phyloP scores from a whole-genome alignment of 1,140 invertebrate genomes.

The Stenopsyche tienmushanensis region DNA sequence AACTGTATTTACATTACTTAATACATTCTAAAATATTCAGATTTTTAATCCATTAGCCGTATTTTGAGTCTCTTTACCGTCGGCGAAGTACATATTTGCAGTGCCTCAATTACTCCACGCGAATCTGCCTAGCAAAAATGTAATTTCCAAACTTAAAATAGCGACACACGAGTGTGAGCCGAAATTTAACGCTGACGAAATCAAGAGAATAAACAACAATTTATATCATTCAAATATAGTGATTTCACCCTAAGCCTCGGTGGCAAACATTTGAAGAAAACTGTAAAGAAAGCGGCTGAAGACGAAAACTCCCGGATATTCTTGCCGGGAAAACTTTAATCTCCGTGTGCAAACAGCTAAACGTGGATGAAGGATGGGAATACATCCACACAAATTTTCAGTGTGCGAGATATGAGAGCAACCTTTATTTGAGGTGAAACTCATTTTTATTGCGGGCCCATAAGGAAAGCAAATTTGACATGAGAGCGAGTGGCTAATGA shows the following conservation, averaged over 20 bases:
- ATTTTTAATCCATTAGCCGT: too few species aligned
- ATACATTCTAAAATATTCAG: too few species aligned
- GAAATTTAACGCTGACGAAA: neutral
- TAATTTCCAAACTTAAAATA: too few species aligned
- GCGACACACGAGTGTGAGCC: too few species aligned
- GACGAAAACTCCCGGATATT: slow-evolving; percentile 16
- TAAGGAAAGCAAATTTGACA: slow-evolving; percentile 16
- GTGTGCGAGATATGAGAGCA: slow-evolving; percentile 19
- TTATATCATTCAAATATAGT: slow-evolving; percentile 1
- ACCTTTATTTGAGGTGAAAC: slow-evolving; percentile 28
- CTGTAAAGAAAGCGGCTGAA: slow-evolving; percentile 3
- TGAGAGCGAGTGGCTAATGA: slow-evolving; percentile 18
- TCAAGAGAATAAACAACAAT: neutral
- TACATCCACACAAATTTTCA: slow-evolving; percentile 20
- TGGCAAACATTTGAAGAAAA: slow-evolving; percentile 18
- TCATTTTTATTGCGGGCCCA: slow-evolving; percentile 15
- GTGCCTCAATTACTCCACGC: too few species aligned
- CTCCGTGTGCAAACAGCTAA: slow-evolving; percentile 23
- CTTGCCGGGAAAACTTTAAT: slow-evolving; percentile 28
- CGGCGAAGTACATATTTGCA: too few species aligned
- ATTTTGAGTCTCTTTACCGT: too few species aligned
- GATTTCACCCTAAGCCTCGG: slow-evolving; percentile 1
- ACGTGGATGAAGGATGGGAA: slow-evolving; percentile 20
- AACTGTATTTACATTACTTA: too few species aligned
- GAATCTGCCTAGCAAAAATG: too few species aligned